These are phyloP conservation scores for Ariolimax columbianus DNA, from an alignment of 2,888 invertebrate species.

Conservation along the genomic window DNA sequence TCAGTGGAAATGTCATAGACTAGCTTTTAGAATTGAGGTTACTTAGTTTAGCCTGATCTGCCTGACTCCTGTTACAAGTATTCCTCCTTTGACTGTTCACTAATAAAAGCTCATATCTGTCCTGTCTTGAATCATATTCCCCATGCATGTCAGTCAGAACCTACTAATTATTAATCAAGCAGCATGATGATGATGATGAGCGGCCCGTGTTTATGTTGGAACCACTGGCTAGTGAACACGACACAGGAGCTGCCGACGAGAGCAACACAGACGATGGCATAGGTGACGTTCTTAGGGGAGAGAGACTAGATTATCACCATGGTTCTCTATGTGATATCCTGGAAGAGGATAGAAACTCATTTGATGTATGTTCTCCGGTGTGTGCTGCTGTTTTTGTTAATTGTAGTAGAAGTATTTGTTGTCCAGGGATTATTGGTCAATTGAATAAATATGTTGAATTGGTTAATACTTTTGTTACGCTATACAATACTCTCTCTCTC, in stretches of 20 bases:
- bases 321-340: conserved; percentile 73
- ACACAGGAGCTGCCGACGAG: neutral
- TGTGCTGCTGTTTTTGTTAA: neutral
- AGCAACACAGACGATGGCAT: conserved; percentile 33
- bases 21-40: too few relatives aligned
- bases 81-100: neutral
- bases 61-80: neutral
- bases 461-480: too few relatives aligned
- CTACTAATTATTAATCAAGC: conserved; percentile 49
- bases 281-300: conserved; percentile 49
- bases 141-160: conserved; percentile 38
- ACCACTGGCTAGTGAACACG: conserved; percentile 55
- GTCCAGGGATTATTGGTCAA: neutral
- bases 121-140: neutral
- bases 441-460: too few relatives aligned
- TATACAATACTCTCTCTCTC: too few relatives aligned
- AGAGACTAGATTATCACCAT: conserved; percentile 65
- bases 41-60: neutral
- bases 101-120: neutral
- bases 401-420: neutral
- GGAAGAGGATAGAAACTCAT: conserved; percentile 70
- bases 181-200: conserved; percentile 74
- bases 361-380: conserved; percentile 66
- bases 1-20: too few relatives aligned
- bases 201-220: conserved; percentile 77